Evolutionary conservation across 2,797 vertebrate species (phyloP), one percentile per base, ranked within the genome.

Genomic region (Hydrophis major): DNA sequence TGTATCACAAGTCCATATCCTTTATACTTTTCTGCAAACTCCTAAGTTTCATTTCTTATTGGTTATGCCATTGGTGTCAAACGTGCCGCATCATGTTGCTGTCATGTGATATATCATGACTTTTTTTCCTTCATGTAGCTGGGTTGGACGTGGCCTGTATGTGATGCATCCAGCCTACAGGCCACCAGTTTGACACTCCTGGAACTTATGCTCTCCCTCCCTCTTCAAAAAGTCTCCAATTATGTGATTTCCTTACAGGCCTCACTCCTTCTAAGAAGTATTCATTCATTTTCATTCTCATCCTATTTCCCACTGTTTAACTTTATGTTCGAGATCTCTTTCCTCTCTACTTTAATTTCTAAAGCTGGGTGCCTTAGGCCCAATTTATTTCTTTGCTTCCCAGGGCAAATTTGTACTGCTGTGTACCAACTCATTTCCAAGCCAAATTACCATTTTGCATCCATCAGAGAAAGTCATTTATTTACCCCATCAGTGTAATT

Each of bases 161-260:
- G 2, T 61, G 60, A 61, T 0, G 2, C 60, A 61, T 28, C 10
- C 1, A 1, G 61, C 61, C 20, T 10, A 0, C 7, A 3, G 8
- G 8, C 25, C 25, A 10, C 60, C 3, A 12, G 61, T 63, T 27
- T 28, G 10, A 13, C 11, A 28, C 4, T 4, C 27, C 27, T 63
- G 27, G 61, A 55, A 55, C 53, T 63, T 63, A 63, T 28, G 74
- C 2, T 8, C 74, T 47, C 20, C 8, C 37, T 47, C 37, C 18
- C 37, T 22, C 37, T 78, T 78, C 18, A 22, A 42, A 47, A 83
- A 83, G 18, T 83, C 74, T 42, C 74, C 8, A 83, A 83, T 47
- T 47, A 22, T 78, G 74, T 78, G 74, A 22, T 83, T 83, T 83
- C 7, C 32, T 78, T 78, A 42, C 3, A 42, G 69, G 69, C 18